Conservation (phyloP, 1,140 invertebrate genomes). For the Apis mellifera region DNA sequence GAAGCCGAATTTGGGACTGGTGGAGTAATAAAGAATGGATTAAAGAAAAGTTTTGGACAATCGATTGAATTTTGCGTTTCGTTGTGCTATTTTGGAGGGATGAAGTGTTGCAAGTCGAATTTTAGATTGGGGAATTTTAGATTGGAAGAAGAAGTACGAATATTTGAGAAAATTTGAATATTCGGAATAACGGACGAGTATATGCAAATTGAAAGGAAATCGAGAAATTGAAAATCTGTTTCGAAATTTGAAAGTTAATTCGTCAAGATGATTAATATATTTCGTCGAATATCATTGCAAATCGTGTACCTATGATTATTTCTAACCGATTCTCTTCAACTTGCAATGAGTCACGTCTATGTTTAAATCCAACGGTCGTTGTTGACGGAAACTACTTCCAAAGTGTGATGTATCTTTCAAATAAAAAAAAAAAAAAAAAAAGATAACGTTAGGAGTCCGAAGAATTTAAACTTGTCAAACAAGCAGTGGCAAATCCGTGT, state of each 20-base stretch:
- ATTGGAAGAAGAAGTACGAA: too few relatives aligned
- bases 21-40: too few relatives aligned
- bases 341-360: not conserved
- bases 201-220: too few relatives aligned
- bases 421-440: not conserved
- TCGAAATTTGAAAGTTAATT: not conserved
- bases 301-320: not conserved
- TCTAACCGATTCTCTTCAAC: not conserved
- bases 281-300: not conserved
- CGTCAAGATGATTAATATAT: too few relatives aligned
- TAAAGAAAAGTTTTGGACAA: not conserved
- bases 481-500: not conserved
- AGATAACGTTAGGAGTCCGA: too few relatives aligned
- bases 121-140: too few relatives aligned
- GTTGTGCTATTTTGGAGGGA: too few relatives aligned
- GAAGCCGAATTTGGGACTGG: not conserved
- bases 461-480: not conserved
- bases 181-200: too few relatives aligned
- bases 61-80: not conserved
- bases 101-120: too few relatives aligned
- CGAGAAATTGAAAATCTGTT: too few relatives aligned
- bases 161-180: too few relatives aligned
- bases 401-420: not conserved
- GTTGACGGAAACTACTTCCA: not conserved
- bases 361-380: too few relatives aligned